Base-by-base conservation (phyloP, 2,113 vertebrate genomes). In the Albula goreensis region DNA sequence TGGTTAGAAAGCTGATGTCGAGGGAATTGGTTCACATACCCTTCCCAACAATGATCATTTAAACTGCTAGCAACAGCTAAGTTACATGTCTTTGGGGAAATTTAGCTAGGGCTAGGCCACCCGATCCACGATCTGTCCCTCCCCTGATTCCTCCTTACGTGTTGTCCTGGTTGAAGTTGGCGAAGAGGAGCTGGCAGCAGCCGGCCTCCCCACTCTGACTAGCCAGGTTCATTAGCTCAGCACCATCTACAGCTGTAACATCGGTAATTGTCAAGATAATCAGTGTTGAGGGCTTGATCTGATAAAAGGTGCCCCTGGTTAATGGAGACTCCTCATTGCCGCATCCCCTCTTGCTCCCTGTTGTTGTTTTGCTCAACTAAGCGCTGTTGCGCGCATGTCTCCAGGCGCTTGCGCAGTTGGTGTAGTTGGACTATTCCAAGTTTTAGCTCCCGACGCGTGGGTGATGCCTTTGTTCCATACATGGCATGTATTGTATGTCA, bases 121-220 rank as follows among this genome's bases (percentile, higher is more conserved):
- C 85, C 80, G 0, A 89, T 51, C 74, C 87, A 88, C 83, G 87
- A 56, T 25, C 85, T 89, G 41, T 85, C 80, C 89, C 81, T 77
- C 84, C 89, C 83, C 86, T 90, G 88, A 91, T 87, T 92, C 89
- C 85, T 92, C 89, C 98, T 97, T 98, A 99, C 98, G 97, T 99
- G 96, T 97, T 98, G 91, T 99, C 97, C 96, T 99, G 98, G 96
- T 99, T 99, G 91, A 99, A 99, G 97, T 98, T 99, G 93, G 98
- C 98, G 96, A 99, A 99, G 89, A 99, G 97, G 90, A 99, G 97
- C 96, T 98, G 97, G 96, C 96, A 95, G 85, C 96, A 96, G 94
- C 97, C 97, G 91, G 96, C 96, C 92, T 99, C 98, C 92, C 97
- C 97, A 93, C 97, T 99, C 94, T 97, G 97, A 93, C 97, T 97